Evolutionary conservation across 2,113 vertebrate genomes (phyloP), one percentile per base, ranked within the genome.

Genomic region (Eolophus roseicapilla): DNA sequence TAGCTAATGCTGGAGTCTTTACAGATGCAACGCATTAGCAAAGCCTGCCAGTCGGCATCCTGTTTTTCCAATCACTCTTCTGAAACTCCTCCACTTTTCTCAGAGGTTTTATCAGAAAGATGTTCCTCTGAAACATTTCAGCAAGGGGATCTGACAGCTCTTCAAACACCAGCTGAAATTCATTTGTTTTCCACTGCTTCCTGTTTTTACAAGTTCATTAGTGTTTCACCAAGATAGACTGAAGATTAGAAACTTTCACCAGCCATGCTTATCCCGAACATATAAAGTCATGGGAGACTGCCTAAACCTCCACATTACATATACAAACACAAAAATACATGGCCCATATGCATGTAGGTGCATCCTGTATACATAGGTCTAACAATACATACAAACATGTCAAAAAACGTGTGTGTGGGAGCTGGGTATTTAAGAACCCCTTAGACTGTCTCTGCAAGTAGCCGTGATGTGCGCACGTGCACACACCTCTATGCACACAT

Each of bases 61-160:
- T 98, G 96, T 97, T 98, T 97, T 97, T 95, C 97, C 97, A 98
- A 95, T 96, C 93, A 94, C 87, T 95, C 96, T 96, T 96, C 95
- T 97, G 94, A 97, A 92, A 98, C 98, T 98, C 98, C 98, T 97
- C 97, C 97, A 98, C 94, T 96, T 98, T 98, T 98, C 98, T 98
- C 98, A 98, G 93, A 97, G 96, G 83, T 96, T 94, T 98, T 98
- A 98, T 98, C 98, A 97, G 89, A 96, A 90, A 96, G 96, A 96
- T 96, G 88, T 95, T 97, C 96, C 88, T 96, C 94, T 96, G 96
- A 98, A 97, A 84, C 97, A 96, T 96, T 95, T 96, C 97, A 97
- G 93, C 91, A 17, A 96, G 95, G 92, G 81, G 94, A 97, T 95
- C 94, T 97, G 97, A 98, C 98, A 98, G 96, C 92, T 95, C 96